Conservation (phyloP, 2,113 vertebrate species). For the Elephas maximus region DNA sequence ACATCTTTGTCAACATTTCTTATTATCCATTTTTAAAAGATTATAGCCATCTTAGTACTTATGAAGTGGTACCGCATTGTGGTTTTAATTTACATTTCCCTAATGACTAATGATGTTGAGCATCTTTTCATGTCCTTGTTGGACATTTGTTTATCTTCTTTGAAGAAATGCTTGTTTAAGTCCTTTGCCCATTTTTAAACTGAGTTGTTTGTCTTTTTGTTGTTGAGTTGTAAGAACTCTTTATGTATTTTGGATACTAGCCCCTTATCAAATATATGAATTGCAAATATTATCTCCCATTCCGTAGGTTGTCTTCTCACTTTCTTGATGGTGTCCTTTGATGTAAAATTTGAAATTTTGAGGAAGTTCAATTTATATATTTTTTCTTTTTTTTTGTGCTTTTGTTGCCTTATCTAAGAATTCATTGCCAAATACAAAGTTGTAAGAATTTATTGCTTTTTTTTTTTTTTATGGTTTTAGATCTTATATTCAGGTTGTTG, state of each 20-base stretch:
- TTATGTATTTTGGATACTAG: not conserved
- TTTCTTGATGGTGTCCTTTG: not conserved
- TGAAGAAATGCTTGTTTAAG: not conserved
- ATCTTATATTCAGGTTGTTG: too few species aligned
- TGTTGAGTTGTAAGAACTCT: not conserved
- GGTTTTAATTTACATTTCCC: too few species aligned
- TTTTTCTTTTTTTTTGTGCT: too few species aligned
- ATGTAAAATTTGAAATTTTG: not conserved
- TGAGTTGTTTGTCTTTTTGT: not conserved
- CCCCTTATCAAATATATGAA: not conserved
- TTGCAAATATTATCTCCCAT: not conserved
- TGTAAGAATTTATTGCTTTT: too few species aligned
- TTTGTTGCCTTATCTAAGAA: too few species aligned
- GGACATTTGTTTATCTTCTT: too few species aligned
- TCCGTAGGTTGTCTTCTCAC: not conserved
- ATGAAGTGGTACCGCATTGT: not conserved
- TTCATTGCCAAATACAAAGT: too few species aligned
- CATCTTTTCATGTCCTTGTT: too few species aligned
- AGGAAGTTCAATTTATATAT: too few species aligned
- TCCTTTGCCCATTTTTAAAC: not conserved
- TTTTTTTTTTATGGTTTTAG: too few species aligned
- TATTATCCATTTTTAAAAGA: not conserved
- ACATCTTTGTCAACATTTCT: not conserved
- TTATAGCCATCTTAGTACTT: not conserved
- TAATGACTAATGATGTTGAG: too few species aligned